Percentiles rank a stretch among this genome's conserved stretches.
Evolutionary conservation across 2,113 vertebrate species (phyloP).

Genomic region (Crotalus horridus): DNA sequence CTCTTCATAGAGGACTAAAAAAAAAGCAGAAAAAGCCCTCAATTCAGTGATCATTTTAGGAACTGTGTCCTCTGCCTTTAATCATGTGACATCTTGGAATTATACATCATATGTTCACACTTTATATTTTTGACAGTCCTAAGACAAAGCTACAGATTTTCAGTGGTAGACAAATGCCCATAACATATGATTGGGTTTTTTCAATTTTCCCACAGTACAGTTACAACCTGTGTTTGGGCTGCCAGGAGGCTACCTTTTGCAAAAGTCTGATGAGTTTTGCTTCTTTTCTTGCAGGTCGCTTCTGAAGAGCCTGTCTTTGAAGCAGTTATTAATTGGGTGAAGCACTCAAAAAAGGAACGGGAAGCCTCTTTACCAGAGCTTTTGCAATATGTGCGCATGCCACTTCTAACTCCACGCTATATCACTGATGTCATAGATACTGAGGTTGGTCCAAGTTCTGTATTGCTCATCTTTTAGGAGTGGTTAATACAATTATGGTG

Average conservation of each 20-base stretch:
- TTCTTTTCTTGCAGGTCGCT: constrained; percentile 79
- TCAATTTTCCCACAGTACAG: neutral
- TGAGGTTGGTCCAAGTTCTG: constrained; percentile 74
- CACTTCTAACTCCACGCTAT: constrained; percentile 93
- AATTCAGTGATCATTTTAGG: neutral
- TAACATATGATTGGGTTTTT: neutral
- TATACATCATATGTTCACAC: neutral
- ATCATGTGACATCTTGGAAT: neutral
- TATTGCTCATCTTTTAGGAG: neutral
- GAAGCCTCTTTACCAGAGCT: constrained; percentile 87
- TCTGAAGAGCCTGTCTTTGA: constrained; percentile 98
- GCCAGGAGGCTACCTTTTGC: accelerated
- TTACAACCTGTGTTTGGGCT: neutral
- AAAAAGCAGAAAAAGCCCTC: neutral
- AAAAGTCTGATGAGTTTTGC: accelerated
- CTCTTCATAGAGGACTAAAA: neutral
- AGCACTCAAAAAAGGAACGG: constrained; percentile 88
- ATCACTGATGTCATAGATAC: constrained; percentile 97
- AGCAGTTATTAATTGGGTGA: constrained; percentile 96
- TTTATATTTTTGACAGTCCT: neutral
- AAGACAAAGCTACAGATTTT: neutral
- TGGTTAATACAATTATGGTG: neutral
- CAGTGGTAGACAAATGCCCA: neutral
- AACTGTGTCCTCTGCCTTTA: neutral
- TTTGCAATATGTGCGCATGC: constrained; percentile 95